Percentiles rank a stretch among this genome's conserved stretches.
Evolutionary conservation across 2,113 vertebrate genomes (phyloP).

Genomic region (Merops nubicus): DNA sequence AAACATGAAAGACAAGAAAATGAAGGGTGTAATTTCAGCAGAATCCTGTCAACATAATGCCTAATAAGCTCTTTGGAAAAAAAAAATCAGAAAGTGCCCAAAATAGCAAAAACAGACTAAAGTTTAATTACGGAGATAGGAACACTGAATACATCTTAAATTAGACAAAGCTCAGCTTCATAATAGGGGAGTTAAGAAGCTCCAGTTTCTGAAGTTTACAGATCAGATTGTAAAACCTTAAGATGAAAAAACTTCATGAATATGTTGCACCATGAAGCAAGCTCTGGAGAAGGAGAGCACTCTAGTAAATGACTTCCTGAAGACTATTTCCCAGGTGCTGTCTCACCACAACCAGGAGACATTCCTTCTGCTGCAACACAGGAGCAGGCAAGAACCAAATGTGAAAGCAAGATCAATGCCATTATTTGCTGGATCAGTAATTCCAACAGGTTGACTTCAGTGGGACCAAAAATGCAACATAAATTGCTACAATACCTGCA

Average conservation of each 20-base stretch:
- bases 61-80: slow-evolving; percentile 10
- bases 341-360: background rate
- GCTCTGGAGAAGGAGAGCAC: background rate
- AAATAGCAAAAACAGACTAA: slow-evolving; percentile 11
- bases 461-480: background rate
- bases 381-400: background rate
- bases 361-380: background rate
- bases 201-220: slow-evolving; percentile 3
- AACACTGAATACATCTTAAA: background rate
- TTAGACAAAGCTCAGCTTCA: background rate
- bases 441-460: background rate
- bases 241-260: background rate
- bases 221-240: background rate
- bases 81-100: background rate
- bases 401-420: background rate
- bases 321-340: background rate
- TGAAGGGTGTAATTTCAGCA: background rate
- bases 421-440: background rate
- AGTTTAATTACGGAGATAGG: slow-evolving; percentile 20
- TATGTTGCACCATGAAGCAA: background rate
- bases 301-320: background rate
- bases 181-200: background rate
- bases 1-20: background rate
- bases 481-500: background rate
- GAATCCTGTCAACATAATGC: background rate